phyloP scores from a whole-genome alignment of 2,888 invertebrate genomes.

The Callyntrura sp. region DNA sequence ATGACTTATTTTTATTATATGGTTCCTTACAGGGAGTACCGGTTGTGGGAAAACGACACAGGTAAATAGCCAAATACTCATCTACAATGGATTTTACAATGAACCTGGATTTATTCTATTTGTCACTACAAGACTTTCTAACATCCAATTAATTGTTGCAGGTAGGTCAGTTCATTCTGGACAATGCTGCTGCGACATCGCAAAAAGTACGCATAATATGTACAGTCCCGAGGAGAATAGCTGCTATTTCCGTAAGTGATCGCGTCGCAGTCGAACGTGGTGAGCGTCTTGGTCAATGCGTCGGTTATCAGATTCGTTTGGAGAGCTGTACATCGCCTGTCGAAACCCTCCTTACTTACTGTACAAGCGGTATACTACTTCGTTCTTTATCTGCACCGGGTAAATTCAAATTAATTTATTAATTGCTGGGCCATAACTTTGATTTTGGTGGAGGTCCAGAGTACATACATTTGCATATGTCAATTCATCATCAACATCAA shows the following conservation, averaged over 20 bases:
- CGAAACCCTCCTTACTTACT: slow-evolving; percentile 93
- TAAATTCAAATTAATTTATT: background rate
- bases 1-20: background rate
- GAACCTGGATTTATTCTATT: background rate
- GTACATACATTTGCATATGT: too few species aligned
- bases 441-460: too few species aligned
- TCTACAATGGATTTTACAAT: slow-evolving; percentile 68
- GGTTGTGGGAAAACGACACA: slow-evolving; percentile 98
- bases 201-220: slow-evolving; percentile 94
- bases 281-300: slow-evolving; percentile 88
- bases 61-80: slow-evolving; percentile 85
- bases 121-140: background rate
- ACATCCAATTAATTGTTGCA: too few species aligned
- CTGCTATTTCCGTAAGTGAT: slow-evolving; percentile 95
- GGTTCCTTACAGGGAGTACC: slow-evolving; percentile 88
- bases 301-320: slow-evolving; percentile 96
- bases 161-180: slow-evolving; percentile 96
- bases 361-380: slow-evolving; percentile 96
- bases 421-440: too few species aligned
- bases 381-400: slow-evolving; percentile 93
- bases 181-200: slow-evolving; percentile 88
- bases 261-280: slow-evolving; percentile 90
- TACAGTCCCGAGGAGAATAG: slow-evolving; percentile 96
- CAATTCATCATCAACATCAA: too few species aligned
- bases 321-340: slow-evolving; percentile 92